Evolutionary conservation across 2,113 vertebrate genomes (phyloP), one percentile per base, ranked within the genome.

Genomic region (Gavialis gangeticus): DNA sequence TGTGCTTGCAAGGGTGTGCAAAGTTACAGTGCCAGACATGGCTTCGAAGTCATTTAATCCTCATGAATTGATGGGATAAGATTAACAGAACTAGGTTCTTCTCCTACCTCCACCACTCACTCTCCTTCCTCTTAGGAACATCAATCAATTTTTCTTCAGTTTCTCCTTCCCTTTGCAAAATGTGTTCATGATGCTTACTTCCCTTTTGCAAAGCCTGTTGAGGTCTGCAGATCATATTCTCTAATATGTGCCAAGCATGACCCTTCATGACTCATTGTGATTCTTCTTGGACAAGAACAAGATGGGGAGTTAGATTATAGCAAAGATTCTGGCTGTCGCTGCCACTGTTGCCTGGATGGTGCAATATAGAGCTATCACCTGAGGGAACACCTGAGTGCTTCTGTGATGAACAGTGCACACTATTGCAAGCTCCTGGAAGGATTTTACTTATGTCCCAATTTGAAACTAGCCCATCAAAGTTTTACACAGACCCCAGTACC

Each of bases 191-290:
- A 46, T 46, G 46, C 46, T 46, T 85, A 62, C 75, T 87, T 60
- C 75, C 69, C 63, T 37, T 81, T 55, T 66, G 90, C 67, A 86
- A 80, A 91, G 67, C 73, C 66, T 54, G 64, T 79, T n/a, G n/a
- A 90, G 87, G 62, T 83, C 88, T 86, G 62, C 79, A 19, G 77
- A 13, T 84, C 87, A 84, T 82, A 83, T 13, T 87, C 69, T 75
- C 46, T 83, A 84, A 79, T 81, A 63, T 55, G 82, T n/a, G 64
- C 28, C 62, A 58, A 75, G 81, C 87, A 30, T 89, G 93, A 81
- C 27, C 77, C 91, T 60, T 56, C 85, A 95, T 67, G 57, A 82
- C 1, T 73, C 10, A 56, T 64, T 62, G 62, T 84, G 37, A 55
- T 58, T 84, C 89, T 89, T 84, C 64, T 19, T 84, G 58, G 18